Percentiles rank a stretch among this genome's conserved stretches.
Conservation (phyloP, 2,888 invertebrate species). For the Eupithecia pulchellata region DNA sequence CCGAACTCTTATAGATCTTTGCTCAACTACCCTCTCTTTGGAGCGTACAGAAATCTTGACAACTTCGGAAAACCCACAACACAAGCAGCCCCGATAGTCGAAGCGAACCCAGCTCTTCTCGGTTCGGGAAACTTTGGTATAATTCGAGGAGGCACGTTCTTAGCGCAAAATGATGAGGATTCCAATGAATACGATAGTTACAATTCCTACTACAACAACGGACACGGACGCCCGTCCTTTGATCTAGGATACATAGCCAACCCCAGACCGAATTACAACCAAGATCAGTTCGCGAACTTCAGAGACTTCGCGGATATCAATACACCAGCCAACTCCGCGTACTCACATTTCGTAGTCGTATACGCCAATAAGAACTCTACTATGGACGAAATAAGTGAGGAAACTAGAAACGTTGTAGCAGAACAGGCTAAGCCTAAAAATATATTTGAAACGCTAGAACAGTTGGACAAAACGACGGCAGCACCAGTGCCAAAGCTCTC, state of each 20-base stretch:
- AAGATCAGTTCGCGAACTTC: slow-evolving; percentile 95
- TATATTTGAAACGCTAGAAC: slow-evolving; percentile 91
- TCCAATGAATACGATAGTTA: slow-evolving; percentile 82
- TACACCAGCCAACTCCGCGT: slow-evolving; percentile 91
- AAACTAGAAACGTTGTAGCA: slow-evolving; percentile 72
- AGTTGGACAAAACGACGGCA: slow-evolving; percentile 86
- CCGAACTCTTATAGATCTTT: slow-evolving; percentile 81
- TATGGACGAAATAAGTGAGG: slow-evolving; percentile 80
- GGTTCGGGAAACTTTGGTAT: slow-evolving; percentile 95
- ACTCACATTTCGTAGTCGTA: slow-evolving; percentile 93
- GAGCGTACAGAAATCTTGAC: slow-evolving; percentile 71
- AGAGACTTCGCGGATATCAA: slow-evolving; percentile 96
- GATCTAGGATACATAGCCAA: slow-evolving; percentile 87
- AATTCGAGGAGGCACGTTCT: slow-evolving; percentile 94
- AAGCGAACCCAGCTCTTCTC: slow-evolving; percentile 87
- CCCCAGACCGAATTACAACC: slow-evolving; percentile 90
- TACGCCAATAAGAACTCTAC: slow-evolving; percentile 93
- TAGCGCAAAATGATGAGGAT: slow-evolving; percentile 90
- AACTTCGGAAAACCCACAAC: slow-evolving; percentile 72
- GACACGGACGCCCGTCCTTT: slow-evolving; percentile 89
- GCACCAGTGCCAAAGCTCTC: slow-evolving; percentile 75
- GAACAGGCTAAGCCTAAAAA: slow-evolving; percentile 87
- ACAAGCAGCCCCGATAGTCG: slow-evolving; percentile 73
- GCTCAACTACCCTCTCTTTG: slow-evolving; percentile 76
- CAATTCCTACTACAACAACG: slow-evolving; percentile 87